Evolutionary conservation across 2,888 invertebrate species (phyloP), one percentile per base, ranked within the genome.

Genomic region (Apamea epomidion): DNA sequence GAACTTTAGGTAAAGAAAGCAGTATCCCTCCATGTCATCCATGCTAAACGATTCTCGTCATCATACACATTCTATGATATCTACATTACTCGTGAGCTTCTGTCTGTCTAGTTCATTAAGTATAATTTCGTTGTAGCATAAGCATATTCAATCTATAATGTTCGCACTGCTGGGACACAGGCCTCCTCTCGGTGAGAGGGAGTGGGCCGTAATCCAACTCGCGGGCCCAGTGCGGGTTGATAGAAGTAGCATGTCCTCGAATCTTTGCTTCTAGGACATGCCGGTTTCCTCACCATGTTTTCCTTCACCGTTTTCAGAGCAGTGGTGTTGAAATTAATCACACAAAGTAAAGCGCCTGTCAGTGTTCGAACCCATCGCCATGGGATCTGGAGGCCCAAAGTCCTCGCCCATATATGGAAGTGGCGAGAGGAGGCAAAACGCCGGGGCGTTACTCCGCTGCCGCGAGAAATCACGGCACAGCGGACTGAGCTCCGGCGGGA

Each of bases 61-160:
- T 73, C 32, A 25, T 5, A 21, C n/a, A 62, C 21, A 62, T 62
- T 76, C 48, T 18, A 32, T 76, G 8, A 64, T 42, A 75, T 45
- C 14, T 65, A 32, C 21, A 8, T 69, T 42, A 51, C 3, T 18
- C 65, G 18, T 51, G 25, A 32, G 37, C 10, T 29, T 37, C 8
- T 37, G 45, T 42, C 54, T 25, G 18, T 10, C 1, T 51, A 25
- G 25, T 51, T 70, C 51, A 64, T 80, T 10, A 21, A 29, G 10
- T 32, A 37, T n/a, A 0, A 80, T 80, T 71, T 25, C 25, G 48
- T n/a, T 48, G 74, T 48, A 42, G 51, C 51, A 51, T 51, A 51
- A 51, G 51, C 18, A 12, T 58, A 10, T 12, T 58, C 12, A 58
- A 25, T 0, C 21, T 25, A 12, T 25, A 25, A 58, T 58, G 10